Evolutionary conservation across 2,113 vertebrate genomes (phyloP).

Genomic region (Charina bottae): DNA sequence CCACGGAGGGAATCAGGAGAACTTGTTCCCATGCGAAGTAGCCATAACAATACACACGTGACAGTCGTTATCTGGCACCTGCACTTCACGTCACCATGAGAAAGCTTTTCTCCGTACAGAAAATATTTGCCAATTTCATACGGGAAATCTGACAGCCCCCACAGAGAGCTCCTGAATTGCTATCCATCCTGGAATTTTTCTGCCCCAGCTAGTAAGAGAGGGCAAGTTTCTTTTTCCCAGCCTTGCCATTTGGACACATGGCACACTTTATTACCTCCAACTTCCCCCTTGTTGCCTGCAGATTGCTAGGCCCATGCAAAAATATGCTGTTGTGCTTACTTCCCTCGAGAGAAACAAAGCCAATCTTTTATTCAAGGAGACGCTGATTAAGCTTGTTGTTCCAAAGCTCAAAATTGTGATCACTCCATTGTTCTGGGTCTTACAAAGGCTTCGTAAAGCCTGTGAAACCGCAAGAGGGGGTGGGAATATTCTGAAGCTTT

Average conservation of each 20-base stretch:
- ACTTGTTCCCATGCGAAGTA: too few relatives aligned
- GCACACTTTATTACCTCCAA: background rate
- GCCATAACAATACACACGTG: too few relatives aligned
- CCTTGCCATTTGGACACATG: background rate
- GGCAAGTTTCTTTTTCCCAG: background rate
- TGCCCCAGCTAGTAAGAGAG: background rate
- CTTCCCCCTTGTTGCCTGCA: background rate
- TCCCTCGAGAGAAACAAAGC: constrained; percentile 16
- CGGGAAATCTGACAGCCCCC: too few relatives aligned
- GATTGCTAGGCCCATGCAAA: accelerated
- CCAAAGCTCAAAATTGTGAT: background rate
- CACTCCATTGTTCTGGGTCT: constrained; percentile 19
- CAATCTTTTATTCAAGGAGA: background rate
- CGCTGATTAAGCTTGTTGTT: background rate
- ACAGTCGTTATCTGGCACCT: too few relatives aligned
- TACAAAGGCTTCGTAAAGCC: constrained; percentile 1
- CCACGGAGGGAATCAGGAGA: too few relatives aligned
- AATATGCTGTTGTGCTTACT: background rate
- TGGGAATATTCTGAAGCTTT: background rate
- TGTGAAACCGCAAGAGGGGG: background rate
- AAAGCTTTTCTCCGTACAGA: too few relatives aligned
- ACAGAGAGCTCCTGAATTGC: background rate
- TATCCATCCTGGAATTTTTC: background rate
- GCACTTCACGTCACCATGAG: too few relatives aligned
- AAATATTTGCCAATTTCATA: too few relatives aligned